Evolutionary conservation across 2,888 invertebrate genomes (phyloP).

Genomic region (Odontocolon sp.): DNA sequence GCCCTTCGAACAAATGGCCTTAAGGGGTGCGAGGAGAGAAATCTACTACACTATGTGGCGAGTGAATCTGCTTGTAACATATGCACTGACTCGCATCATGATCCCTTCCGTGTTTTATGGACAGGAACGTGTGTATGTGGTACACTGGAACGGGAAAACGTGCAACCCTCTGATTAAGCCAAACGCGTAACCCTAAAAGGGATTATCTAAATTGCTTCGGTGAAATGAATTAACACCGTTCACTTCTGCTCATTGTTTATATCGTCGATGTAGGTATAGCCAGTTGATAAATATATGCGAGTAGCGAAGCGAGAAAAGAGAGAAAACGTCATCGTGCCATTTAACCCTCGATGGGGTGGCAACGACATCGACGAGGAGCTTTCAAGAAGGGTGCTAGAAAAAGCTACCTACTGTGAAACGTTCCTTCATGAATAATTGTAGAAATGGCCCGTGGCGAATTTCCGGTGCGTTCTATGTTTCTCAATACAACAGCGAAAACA

Average conservation of each 20-base stretch:
- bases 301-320: constrained; percentile 17
- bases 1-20: constrained; percentile 31
- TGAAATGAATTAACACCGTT: constrained; percentile 78
- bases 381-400: background rate
- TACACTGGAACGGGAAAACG: constrained; percentile 20
- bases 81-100: constrained; percentile 68
- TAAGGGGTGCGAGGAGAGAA: constrained; percentile 11
- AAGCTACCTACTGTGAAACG: constrained; percentile 13
- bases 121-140: constrained; percentile 60
- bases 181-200: constrained; percentile 72
- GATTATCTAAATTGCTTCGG: constrained; percentile 78
- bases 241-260: constrained; percentile 61
- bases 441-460: constrained; percentile 44
- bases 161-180: constrained; percentile 74
- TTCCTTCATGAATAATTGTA: constrained; percentile 50
- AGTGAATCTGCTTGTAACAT: constrained; percentile 63
- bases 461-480: constrained; percentile 21
- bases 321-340: background rate
- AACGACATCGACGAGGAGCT: background rate
- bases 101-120: constrained; percentile 66
- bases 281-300: constrained; percentile 14
- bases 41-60: constrained; percentile 14
- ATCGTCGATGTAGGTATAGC: constrained; percentile 62
- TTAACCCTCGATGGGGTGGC: constrained; percentile 8
- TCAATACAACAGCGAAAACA: background rate